phyloP scores from a whole-genome alignment of 2,888 invertebrate genomes.

The Didymodactylos carnosus region DNA sequence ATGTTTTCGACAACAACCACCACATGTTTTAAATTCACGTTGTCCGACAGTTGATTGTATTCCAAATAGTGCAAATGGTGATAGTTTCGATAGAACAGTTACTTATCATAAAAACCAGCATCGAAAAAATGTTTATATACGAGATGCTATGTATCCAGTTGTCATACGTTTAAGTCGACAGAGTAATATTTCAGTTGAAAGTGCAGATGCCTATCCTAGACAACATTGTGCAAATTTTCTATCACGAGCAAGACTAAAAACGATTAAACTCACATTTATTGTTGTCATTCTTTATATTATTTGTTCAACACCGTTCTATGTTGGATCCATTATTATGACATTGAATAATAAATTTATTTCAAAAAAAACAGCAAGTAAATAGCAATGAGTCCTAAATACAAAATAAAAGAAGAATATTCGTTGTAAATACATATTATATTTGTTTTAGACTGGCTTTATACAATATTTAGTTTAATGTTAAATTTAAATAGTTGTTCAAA shows the following conservation, averaged over 20 bases:
- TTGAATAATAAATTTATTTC: neutral
- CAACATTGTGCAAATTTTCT: slow-evolving; percentile 37
- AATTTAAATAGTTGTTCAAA: slow-evolving; percentile 12
- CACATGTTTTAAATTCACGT: too few species aligned
- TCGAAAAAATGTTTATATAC: neutral
- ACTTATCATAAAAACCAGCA: neutral
- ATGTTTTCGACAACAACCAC: too few species aligned
- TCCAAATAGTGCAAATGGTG: too few species aligned
- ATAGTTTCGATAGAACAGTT: too few species aligned
- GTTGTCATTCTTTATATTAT: slow-evolving; percentile 45
- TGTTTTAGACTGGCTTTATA: neutral
- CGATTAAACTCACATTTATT: slow-evolving; percentile 37
- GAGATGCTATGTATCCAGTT: neutral
- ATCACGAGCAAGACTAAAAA: slow-evolving; percentile 36
- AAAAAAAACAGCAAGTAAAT: neutral
- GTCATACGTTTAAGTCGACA: neutral
- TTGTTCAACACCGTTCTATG: slow-evolving; percentile 45
- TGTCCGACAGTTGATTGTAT: neutral
- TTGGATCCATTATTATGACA: neutral
- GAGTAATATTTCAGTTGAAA: neutral
- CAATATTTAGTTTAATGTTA: slow-evolving; percentile 1
- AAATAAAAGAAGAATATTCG: too few species aligned
- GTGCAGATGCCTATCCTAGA: slow-evolving; percentile 20
- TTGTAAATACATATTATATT: too few species aligned
- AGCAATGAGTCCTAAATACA: too few species aligned